phyloP scores from a whole-genome alignment of 2,888 invertebrate species.

The Ophion obscuratus region DNA sequence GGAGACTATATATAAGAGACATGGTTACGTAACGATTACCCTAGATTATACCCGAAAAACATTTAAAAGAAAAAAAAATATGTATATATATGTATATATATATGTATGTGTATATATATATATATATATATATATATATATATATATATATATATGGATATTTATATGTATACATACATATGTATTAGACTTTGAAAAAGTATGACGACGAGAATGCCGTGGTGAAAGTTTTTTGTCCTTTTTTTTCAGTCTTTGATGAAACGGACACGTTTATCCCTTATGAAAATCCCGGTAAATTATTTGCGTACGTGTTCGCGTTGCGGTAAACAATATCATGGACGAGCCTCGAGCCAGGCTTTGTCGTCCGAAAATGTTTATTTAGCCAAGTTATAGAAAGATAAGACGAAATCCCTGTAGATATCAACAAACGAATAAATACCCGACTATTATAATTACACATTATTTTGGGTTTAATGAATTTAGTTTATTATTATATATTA shows the following conservation, averaged over 20 bases:
- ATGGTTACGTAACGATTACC: conserved; percentile 69
- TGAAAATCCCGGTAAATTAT: conserved; percentile 50
- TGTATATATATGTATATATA: conserved; percentile 67
- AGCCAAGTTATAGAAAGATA: conserved; percentile 16
- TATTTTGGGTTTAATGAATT: conserved; percentile 68
- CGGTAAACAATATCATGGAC: conserved; percentile 31
- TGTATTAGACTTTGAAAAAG: conserved; percentile 74
- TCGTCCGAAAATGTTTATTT: conserved; percentile 30
- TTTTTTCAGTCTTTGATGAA: conserved; percentile 8
- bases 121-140: conserved; percentile 76
- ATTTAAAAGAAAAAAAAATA: conserved; percentile 53
- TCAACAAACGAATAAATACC: conserved; percentile 49
- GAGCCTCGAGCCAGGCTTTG: conserved; percentile 41
- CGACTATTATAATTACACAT: conserved; percentile 62
- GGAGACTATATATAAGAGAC: conserved; percentile 61
- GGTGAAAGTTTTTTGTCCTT: conserved; percentile 39
- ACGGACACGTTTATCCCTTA: conserved; percentile 28
- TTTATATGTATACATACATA: conserved; percentile 72
- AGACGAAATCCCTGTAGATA: conserved; percentile 65
- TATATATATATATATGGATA: conserved; percentile 67
- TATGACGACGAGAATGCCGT: conserved; percentile 30
- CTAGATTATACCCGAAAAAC: conserved; percentile 75
- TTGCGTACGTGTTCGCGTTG: conserved; percentile 24
- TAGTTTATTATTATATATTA: conserved; percentile 55
- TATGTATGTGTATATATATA: conserved; percentile 65